A percentile compares a stretch with the other conserved stretches of the same genome.
Conservation (phyloP, 2,113 vertebrate genomes). For the Eubucco bourcierii region DNA sequence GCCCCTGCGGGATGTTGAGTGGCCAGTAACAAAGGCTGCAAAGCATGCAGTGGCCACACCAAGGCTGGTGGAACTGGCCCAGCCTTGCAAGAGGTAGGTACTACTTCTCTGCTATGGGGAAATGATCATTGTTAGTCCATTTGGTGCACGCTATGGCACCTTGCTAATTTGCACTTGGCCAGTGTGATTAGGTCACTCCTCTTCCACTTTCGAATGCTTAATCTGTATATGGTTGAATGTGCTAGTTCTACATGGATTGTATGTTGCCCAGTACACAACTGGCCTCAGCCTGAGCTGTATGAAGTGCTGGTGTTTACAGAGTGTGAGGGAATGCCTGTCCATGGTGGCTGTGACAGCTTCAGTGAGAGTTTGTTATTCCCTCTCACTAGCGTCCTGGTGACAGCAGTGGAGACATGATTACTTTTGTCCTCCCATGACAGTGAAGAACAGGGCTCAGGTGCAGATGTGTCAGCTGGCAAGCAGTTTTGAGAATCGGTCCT, state of each 20-base stretch:
- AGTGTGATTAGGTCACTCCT: background rate
- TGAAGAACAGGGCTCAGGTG: background rate
- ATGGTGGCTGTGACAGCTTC: background rate
- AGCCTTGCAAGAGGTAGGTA: slow-evolving; percentile 57
- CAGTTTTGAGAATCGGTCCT: background rate
- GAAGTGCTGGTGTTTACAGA: background rate
- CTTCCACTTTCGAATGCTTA: background rate
- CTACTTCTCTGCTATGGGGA: background rate
- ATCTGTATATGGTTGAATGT: background rate
- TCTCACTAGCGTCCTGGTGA: background rate
- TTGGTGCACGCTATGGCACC: background rate
- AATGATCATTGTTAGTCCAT: background rate
- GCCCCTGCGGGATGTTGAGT: background rate
- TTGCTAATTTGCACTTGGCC: background rate
- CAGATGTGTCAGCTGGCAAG: background rate
- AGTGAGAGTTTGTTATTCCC: background rate
- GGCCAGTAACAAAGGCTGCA: slow-evolving; percentile 62
- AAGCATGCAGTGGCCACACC: background rate
- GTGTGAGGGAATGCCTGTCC: background rate
- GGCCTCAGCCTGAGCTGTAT: background rate
- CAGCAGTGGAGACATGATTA: background rate
- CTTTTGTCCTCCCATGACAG: background rate
- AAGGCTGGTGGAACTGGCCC: slow-evolving; percentile 57
- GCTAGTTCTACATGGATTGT: background rate
- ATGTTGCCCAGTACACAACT: background rate